Conservation (phyloP, 2,888 invertebrate species). For the Drosophila anomalata region DNA sequence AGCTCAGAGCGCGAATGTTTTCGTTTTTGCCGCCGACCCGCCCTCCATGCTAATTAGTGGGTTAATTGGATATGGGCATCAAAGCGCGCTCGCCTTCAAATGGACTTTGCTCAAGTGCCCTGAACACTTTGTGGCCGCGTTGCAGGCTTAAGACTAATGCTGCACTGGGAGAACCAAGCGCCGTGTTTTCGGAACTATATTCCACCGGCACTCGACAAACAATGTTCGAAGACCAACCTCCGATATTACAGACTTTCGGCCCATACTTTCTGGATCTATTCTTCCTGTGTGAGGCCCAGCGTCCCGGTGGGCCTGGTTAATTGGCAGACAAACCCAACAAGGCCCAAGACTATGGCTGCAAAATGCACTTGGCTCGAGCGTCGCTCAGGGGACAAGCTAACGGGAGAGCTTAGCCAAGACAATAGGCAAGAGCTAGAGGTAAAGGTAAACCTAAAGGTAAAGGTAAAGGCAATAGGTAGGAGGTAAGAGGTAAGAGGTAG, state of each 20-base stretch:
- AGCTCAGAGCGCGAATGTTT: slow-evolving; percentile 51
- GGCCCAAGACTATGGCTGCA: slow-evolving; percentile 49
- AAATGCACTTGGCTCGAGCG: slow-evolving; percentile 68
- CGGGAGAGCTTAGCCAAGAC: background rate
- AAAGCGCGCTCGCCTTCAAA: slow-evolving; percentile 33
- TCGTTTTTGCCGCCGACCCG: slow-evolving; percentile 52
- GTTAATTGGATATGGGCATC: slow-evolving; percentile 74
- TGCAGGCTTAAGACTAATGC: slow-evolving; percentile 53
- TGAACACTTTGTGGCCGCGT: slow-evolving; percentile 42
- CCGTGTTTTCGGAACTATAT: too few relatives aligned
- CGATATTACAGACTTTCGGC: background rate
- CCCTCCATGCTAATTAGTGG: slow-evolving; percentile 77
- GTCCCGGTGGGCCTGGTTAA: slow-evolving; percentile 47
- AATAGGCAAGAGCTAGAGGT: slow-evolving; percentile 7
- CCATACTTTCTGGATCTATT: background rate
- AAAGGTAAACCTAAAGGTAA: background rate
- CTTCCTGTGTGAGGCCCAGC: slow-evolving; percentile 3
- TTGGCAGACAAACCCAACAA: slow-evolving; percentile 42
- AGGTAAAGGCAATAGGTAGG: background rate
- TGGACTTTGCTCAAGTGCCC: slow-evolving; percentile 16
- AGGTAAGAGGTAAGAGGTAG: slow-evolving; percentile 9
- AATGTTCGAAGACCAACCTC: background rate
- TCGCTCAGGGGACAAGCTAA: slow-evolving; percentile 22
- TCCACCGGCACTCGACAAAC: too few relatives aligned
- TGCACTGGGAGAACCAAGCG: background rate